A percentile compares a stretch with the other conserved stretches of the same genome.
phyloP scores from a whole-genome alignment of 2,888 invertebrate genomes.

The Scrobipalpa atriplicella region DNA sequence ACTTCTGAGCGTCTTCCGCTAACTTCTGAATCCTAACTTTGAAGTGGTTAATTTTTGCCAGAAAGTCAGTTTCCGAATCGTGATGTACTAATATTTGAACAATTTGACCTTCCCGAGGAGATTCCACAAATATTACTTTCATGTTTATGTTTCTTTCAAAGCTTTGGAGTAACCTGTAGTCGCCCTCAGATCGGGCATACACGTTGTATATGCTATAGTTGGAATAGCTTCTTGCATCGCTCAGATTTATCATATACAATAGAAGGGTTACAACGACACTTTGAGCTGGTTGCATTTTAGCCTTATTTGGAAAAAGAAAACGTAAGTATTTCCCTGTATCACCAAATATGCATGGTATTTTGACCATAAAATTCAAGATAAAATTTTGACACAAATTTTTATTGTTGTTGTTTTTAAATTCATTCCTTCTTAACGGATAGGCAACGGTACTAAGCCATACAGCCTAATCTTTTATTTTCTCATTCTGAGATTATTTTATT shows the following conservation, averaged over 20 bases:
- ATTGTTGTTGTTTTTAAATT: no score
- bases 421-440: no score
- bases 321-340: no score
- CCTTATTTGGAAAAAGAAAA: background rate
- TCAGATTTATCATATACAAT: conserved; percentile 31
- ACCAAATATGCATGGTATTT: no score
- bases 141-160: conserved; percentile 56
- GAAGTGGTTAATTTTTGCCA: conserved; percentile 56
- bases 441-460: no score
- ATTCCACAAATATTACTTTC: conserved; percentile 60
- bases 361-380: no score
- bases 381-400: no score
- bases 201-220: conserved; percentile 52
- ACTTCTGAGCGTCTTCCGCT: conserved; percentile 56
- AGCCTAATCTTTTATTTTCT: no score
- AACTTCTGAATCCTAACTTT: conserved; percentile 44
- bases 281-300: background rate
- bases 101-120: conserved; percentile 52
- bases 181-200: conserved; percentile 47
- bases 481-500: no score
- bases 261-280: background rate
- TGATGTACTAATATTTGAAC: conserved; percentile 60
- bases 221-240: conserved; percentile 50
- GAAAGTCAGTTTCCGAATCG: conserved; percentile 47
- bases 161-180: conserved; percentile 61